phyloP scores from a whole-genome alignment of 2,797 vertebrate species.

The Podarcis siculus region DNA sequence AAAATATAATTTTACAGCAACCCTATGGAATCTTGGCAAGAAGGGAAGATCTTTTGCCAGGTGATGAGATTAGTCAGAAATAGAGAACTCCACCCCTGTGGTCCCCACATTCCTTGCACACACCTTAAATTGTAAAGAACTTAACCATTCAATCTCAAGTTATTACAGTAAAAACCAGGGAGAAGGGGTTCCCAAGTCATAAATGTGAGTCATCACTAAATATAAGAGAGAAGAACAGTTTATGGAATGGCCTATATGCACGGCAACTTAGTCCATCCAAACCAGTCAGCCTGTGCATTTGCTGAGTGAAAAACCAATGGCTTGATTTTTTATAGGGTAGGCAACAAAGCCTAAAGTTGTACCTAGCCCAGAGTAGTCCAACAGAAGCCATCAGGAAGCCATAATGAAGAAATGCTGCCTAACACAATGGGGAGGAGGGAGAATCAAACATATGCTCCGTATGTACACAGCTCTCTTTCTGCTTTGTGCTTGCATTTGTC shows the following conservation, averaged over 20 bases:
- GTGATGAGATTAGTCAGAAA: conserved; percentile 33
- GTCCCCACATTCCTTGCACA: background rate
- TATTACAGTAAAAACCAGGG: background rate
- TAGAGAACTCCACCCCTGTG: conserved; percentile 8
- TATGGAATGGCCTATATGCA: background rate
- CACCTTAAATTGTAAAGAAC: background rate
- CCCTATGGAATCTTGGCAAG: conserved; percentile 57
- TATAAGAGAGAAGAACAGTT: background rate
- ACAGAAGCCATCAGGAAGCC: background rate
- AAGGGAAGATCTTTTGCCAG: conserved; percentile 36
- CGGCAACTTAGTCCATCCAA: background rate
- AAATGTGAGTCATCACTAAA: background rate
- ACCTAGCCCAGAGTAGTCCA: background rate
- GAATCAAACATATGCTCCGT: background rate
- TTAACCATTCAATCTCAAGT: background rate
- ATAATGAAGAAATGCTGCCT: background rate
- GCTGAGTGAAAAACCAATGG: background rate
- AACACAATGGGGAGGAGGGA: background rate
- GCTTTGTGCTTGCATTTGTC: background rate
- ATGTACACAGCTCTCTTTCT: background rate
- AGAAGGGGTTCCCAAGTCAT: background rate
- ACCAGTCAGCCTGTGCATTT: background rate
- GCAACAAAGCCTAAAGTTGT: background rate
- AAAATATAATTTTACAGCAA: conserved; percentile 26
- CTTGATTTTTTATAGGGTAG: background rate